Base-by-base conservation (phyloP, 35 echinoderm and acorn worm species). In the Ptychodera flava region DNA sequence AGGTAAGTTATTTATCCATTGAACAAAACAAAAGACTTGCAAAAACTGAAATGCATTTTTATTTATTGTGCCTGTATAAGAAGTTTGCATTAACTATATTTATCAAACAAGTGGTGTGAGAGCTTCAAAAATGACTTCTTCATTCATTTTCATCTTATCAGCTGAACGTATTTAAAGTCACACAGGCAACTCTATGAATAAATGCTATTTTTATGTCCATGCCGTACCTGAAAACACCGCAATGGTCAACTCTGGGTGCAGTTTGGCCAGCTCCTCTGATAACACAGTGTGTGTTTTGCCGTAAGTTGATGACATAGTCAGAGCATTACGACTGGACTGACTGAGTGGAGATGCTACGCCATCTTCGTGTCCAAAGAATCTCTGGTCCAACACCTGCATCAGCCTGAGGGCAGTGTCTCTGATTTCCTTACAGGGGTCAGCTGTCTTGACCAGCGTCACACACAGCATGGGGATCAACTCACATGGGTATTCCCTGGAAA, bases 151-250 rank as follows among this genome's bases (percentile, higher is more conserved):
- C n/a, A n/a, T n/a, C n/a, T n/a, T n/a, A n/a, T n/a, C n/a, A n/a
- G n/a, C n/a, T n/a, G n/a, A n/a, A n/a, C n/a, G n/a, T n/a, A n/a
- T n/a, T n/a, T n/a, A n/a, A n/a, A n/a, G n/a, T n/a, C n/a, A n/a
- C n/a, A n/a, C n/a, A n/a, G n/a, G n/a, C n/a, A n/a, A n/a, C n/a
- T n/a, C n/a, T n/a, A n/a, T n/a, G n/a, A n/a, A n/a, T n/a, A n/a
- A n/a, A n/a, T n/a, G n/a, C n/a, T n/a, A n/a, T n/a, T n/a, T n/a
- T n/a, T n/a, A n/a, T n/a, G n/a, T n/a, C n/a, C n/a, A n/a, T n/a
- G n/a, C n/a, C n/a, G n/a, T 80, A 99, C 96, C 96, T 82, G 91
- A 94, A 85, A 99, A 99, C 30, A 99, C 86, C 37, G 93, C 87
- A 37, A 99, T 37, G 30, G 96, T 94, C 12, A 94, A 85, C 52